Conservation (phyloP, 2,113 vertebrate genomes). For the Agapornis roseicollis region DNA sequence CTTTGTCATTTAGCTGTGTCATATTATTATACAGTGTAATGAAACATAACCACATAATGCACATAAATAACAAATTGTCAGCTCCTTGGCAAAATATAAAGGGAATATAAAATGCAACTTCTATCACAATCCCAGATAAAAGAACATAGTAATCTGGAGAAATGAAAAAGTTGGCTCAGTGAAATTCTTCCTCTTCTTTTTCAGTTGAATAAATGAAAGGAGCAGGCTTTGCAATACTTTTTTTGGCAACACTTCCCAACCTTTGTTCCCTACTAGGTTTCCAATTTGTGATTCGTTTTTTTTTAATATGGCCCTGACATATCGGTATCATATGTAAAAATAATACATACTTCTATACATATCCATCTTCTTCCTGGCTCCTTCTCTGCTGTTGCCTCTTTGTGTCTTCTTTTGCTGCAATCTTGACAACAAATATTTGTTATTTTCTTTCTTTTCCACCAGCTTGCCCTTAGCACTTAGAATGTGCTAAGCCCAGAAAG, state of each 20-base stretch:
- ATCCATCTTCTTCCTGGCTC: not conserved
- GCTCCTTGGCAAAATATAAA: slow-evolving; percentile 33
- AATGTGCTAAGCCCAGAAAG: not conserved
- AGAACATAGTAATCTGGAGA: not conserved
- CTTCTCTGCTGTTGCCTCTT: not conserved
- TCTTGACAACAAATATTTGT: not conserved
- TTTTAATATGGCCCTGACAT: not conserved
- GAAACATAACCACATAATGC: slow-evolving; percentile 51
- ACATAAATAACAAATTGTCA: slow-evolving; percentile 56
- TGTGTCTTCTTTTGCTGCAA: not conserved
- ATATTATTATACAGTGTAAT: slow-evolving; percentile 47
- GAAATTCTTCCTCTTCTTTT: not conserved
- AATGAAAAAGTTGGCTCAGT: not conserved
- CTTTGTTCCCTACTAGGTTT: not conserved
- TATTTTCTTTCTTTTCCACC: slow-evolving; percentile 20
- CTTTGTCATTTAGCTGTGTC: slow-evolving; percentile 48
- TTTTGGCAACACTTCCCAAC: not conserved
- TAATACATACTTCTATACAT: not conserved
- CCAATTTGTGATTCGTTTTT: not conserved
- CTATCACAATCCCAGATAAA: slow-evolving; percentile 12
- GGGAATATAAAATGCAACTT: slow-evolving; percentile 7
- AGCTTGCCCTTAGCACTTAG: not conserved
- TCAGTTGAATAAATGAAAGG: slow-evolving; percentile 3
- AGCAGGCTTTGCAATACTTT: not conserved
- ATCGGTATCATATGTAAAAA: not conserved